A percentile compares a stretch with the other conserved stretches of the same genome.
These are phyloP conservation scores for Drosophila imparisetae DNA, from an alignment of 2,888 invertebrate genomes.

Conservation along the genomic window DNA sequence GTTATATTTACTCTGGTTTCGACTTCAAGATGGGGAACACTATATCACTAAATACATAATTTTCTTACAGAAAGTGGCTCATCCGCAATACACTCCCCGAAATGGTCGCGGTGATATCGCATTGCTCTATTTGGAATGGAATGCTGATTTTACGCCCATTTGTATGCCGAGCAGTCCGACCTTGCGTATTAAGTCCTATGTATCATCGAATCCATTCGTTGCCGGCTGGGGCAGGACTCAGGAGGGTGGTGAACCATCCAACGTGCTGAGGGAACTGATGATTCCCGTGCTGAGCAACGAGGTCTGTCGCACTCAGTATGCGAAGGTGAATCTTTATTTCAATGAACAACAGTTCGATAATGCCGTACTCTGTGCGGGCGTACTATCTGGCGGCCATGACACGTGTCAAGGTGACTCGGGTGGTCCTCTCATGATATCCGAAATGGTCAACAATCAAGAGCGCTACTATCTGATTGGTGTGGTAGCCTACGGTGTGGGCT, in stretches of 20 bases:
- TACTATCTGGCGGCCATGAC: conserved; percentile 81
- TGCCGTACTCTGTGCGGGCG: conserved; percentile 83
- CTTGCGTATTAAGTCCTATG: conserved; percentile 86
- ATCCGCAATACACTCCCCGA: conserved; percentile 74
- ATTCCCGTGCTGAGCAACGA: conserved; percentile 89
- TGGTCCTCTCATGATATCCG: conserved; percentile 83
- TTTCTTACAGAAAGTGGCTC: conserved; percentile 59
- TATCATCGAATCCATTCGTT: conserved; percentile 88
- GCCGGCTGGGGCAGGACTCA: conserved; percentile 87
- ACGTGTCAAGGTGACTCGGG: conserved; percentile 84
- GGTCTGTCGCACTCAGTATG: conserved; percentile 86
- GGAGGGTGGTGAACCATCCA: conserved; percentile 87
- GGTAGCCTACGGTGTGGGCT: conserved; percentile 88
- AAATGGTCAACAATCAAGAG: conserved; percentile 50
- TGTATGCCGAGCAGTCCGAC: conserved; percentile 89
- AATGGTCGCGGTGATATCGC: conserved; percentile 92
- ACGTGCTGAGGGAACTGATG: conserved; percentile 88
- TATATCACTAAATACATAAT: background rate
- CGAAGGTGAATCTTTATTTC: conserved; percentile 65
- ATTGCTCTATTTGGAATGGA: conserved; percentile 87
- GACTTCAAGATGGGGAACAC: background rate
- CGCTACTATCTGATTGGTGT: conserved; percentile 87
- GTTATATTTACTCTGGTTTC: fast-evolving
- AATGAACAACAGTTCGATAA: conserved; percentile 81
- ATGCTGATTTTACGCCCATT: conserved; percentile 88